Percentiles rank a stretch among this genome's conserved stretches.
These are phyloP conservation scores for Melanostoma mellinum DNA, from an alignment of 2,888 invertebrate species.

Conservation along the genomic window DNA sequence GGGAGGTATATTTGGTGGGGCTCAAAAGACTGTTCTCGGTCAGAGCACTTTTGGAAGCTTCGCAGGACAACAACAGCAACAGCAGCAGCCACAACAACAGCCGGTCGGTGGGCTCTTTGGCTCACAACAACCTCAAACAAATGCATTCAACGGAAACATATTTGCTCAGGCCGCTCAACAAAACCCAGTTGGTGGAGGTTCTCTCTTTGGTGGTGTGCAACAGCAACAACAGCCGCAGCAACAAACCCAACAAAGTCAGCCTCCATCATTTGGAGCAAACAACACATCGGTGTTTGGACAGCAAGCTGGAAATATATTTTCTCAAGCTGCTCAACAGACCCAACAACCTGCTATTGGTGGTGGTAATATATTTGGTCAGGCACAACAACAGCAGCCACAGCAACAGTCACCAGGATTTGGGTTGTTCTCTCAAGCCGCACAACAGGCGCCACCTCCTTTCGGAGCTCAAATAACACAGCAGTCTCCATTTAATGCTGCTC, in stretches of 20 bases:
- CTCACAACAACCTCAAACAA: slow-evolving; percentile 63
- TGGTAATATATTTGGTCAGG: slow-evolving; percentile 75
- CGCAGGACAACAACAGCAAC: slow-evolving; percentile 73
- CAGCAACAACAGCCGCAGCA: slow-evolving; percentile 58
- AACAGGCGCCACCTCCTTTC: slow-evolving; percentile 49
- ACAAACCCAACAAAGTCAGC: slow-evolving; percentile 26
- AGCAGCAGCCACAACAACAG: slow-evolving; percentile 49
- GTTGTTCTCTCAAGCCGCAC: slow-evolving; percentile 55
- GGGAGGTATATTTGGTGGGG: slow-evolving; percentile 73
- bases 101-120: slow-evolving; percentile 44
- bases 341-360: slow-evolving; percentile 60
- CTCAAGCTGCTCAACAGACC: slow-evolving; percentile 62
- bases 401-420: slow-evolving; percentile 45
- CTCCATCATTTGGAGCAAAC: slow-evolving; percentile 39
- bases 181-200: slow-evolving; percentile 22
- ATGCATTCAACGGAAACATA: slow-evolving; percentile 69
- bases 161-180: slow-evolving; percentile 73
- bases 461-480: slow-evolving; percentile 35
- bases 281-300: slow-evolving; percentile 49
- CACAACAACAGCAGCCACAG: slow-evolving; percentile 32
- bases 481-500: slow-evolving; percentile 41
- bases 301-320: slow-evolving; percentile 46
- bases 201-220: slow-evolving; percentile 44
- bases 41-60: slow-evolving; percentile 71
- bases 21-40: slow-evolving; percentile 55